Evolutionary conservation across 64 coral and sea anemone species (phyloP).

Genomic region (Exaiptasia diaphana): DNA sequence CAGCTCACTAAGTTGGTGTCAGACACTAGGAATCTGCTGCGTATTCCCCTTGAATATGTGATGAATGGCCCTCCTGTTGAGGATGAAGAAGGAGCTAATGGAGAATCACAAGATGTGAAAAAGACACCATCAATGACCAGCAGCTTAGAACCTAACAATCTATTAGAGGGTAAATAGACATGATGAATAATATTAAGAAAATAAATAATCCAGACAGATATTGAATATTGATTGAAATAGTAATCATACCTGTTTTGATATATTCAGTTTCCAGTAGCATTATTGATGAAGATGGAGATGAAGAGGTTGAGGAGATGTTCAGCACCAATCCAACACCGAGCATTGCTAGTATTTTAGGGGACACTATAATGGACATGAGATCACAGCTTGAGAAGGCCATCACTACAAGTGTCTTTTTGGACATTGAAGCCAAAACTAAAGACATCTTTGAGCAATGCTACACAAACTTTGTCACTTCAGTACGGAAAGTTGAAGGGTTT

Average conservation of each 20-base stretch:
- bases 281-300: slow-evolving; percentile 78
- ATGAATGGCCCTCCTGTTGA: slow-evolving; percentile 24
- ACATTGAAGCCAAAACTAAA: slow-evolving; percentile 69
- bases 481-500: slow-evolving; percentile 61
- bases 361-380: slow-evolving; percentile 54
- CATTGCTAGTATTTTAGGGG: slow-evolving; percentile 58
- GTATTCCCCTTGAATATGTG: slow-evolving; percentile 50
- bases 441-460: slow-evolving; percentile 88
- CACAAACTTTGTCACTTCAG: slow-evolving; percentile 70
- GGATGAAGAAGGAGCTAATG: slow-evolving; percentile 20
- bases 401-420: slow-evolving; percentile 70
- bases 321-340: slow-evolving; percentile 47
- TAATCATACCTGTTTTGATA: too few species aligned
- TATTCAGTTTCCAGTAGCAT: too few species aligned
- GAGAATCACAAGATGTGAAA: not conserved
- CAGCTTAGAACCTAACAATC: slow-evolving; percentile 54
- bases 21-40: slow-evolving; percentile 65
- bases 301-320: slow-evolving; percentile 75
- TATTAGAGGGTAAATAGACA: slow-evolving; percentile 58
- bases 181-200: not conserved
- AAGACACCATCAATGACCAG: slow-evolving; percentile 36
- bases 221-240: too few species aligned
- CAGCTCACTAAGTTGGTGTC: slow-evolving; percentile 65
- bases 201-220: too few species aligned
- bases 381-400: slow-evolving; percentile 52